Conservation (phyloP, 1,140 invertebrate species). For the Sipha flava region DNA sequence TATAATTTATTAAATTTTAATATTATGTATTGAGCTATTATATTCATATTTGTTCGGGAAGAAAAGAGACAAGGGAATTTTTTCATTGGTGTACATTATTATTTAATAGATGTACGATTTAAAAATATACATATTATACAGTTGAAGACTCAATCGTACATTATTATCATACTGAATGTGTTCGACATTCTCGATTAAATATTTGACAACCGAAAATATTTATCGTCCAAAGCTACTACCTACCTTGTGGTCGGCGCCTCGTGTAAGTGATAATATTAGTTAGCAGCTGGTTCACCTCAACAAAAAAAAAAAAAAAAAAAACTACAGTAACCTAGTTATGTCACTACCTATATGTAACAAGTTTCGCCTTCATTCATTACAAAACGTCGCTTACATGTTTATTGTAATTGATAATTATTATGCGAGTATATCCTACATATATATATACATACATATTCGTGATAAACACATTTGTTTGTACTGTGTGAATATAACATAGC, state of each 20-base stretch:
- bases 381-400: neutral
- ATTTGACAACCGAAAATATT: neutral
- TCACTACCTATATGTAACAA: neutral
- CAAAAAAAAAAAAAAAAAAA: neutral
- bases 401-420: neutral
- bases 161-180: too few relatives aligned
- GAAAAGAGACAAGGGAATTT: too few relatives aligned
- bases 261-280: neutral
- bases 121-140: too few relatives aligned
- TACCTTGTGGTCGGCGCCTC: neutral
- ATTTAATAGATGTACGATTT: too few relatives aligned
- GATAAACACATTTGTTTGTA: neutral
- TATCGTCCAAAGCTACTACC: neutral
- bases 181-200: too few relatives aligned
- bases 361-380: neutral
- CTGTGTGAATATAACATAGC: neutral
- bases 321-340: constrained; percentile 8
- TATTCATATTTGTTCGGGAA: too few relatives aligned
- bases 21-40: too few relatives aligned
- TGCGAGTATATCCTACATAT: neutral
- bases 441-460: neutral
- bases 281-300: constrained; percentile 10
- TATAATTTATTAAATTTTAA: too few relatives aligned
- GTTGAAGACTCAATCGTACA: too few relatives aligned
- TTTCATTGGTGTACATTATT: too few relatives aligned